Base-by-base conservation (phyloP, 2,888 invertebrate genomes). In the Cataglyphis albicans region DNA sequence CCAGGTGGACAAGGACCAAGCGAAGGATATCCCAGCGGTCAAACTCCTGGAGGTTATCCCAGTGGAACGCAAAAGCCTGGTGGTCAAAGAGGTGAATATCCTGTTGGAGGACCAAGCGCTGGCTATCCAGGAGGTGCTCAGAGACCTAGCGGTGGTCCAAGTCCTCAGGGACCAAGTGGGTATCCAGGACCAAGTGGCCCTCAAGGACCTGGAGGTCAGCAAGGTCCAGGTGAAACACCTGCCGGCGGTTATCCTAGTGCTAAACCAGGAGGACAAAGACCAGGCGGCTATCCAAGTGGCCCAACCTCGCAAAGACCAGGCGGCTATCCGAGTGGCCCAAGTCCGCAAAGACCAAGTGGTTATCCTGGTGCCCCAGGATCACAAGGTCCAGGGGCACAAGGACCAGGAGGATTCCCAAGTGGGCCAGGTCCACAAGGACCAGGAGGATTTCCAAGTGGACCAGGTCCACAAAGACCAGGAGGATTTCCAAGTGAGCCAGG, bases 181-280 rank as follows among this genome's bases (percentile, higher is more conserved):
- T 67, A 75, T 63, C 88, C 88, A 32, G 84, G 88, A 63, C 81
- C 85, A 52, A 68, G 84, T 18, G 75, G 86, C 44, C 75, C 84
- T 82, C 76, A 81, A 65, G 59, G 80, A 78, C 85, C 84, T 63
- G 86, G 86, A 63, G 63, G 85, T 57, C 83, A 84, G 74, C 88
- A 86, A 87, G 82, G 89, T 72, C 90, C 90, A 67, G 84, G 88
- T 85, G 74, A 84, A 72, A 91, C 91, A 86, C 91, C 91, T 87
- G 87, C 88, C 74, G 90, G 92, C 29, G 90, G 87, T 38, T 89
- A 85, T 25, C 92, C 92, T 82, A 82, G 85, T 67, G 87, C 91
- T 70, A 91, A 92, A 75, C 92, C 93, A 73, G 91, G 91, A 83
- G 92, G 91, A 78, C 92, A 93, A 3, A 93, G 93, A 5, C 64